Base-by-base conservation (phyloP, 2,888 invertebrate species). In the Lepidocyrtinus sp. region DNA sequence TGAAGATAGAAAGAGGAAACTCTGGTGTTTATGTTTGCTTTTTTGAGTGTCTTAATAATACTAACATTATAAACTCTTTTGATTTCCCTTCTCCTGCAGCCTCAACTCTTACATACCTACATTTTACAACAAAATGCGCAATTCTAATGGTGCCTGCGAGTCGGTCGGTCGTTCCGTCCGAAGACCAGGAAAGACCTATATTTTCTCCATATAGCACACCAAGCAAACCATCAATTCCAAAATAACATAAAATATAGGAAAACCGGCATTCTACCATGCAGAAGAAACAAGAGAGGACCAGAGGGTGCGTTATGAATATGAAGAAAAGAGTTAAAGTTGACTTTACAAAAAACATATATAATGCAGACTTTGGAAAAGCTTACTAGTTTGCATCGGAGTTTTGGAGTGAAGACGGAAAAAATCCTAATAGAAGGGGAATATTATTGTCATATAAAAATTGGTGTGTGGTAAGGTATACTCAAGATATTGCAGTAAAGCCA, bases 81-180 rank as follows among this genome's bases (percentile, higher is more conserved):
- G 12, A 12, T 45, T 45, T 9, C 7, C 12, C 12, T 45, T 45
- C 17, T 55, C 46, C 2, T 67, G 17, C 22, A 24, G 50, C 15
- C 36, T 12, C 65, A 27, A n/a, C 3, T 24, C 17, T 12, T 17
- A 3, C 5, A 61, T 73, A 26, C 78, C 72, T 73, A 73, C 73
- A 78, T 73, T 78, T 69, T 63, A 67, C 61, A 72, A 73, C 63
- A 78, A 78, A 78, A 73, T 78, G 78, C 78, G 78, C 78, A 78
- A 78, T 78, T 78, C 69, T 72, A 26, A n/a, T 78, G 78, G 73
- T 78, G 78, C 68, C 78, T 65, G 64, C 59, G 21, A 15, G 75
- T 46, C 63, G 24, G 26, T 25, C 75, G 75, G 27, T 73, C 15
- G 73, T 61, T 46, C 61, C 55, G 36, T 36, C 36, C 36, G 36